Evolutionary conservation across 1,140 invertebrate genomes (phyloP), one percentile per base, ranked within the genome.

Genomic region (Drosophila rhopaloa): DNA sequence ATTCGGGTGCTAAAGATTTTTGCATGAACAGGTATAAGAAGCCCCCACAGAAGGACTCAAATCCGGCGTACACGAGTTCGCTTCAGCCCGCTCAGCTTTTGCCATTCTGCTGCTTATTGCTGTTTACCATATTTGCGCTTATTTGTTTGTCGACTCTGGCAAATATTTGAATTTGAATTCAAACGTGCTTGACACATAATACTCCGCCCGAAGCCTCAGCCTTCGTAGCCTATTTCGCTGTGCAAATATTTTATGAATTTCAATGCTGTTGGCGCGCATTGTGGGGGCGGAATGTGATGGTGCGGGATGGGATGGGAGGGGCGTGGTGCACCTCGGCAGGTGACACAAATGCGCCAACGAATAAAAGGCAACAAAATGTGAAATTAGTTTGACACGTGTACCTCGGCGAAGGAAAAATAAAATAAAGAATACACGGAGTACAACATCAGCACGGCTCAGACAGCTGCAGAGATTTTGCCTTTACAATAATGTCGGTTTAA

Each of bases 91-190:
- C 14, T 37, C 47, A 54, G 51, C 46, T 65, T 56, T 43, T 56
- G 44, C 46, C 16, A 29, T 65, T 13, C 24, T 61, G 79, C 79
- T 76, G 62, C 83, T 79, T 86, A 79, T 86, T 82, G 83, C 83
- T 86, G 75, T 88, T 86, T 88, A 82, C 83, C 83, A 89, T 88
- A 88, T 89, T 86, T 86, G 66, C 71, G 83, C 83, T 86, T 83
- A 86, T 86, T 86, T 86, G 83, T 86, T 86, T 89, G 83, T 78
- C 83, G 81, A 73, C 83, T 63, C 70, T 86, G 67, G 79, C 76
- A 86, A 86, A 86, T 86, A 86, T 86, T 86, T 88, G 83, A 86
- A 89, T 86, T 86, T 88, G 81, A 86, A 86, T 86, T 83, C 83
- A 83, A 86, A 88, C 83, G 84, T 86, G 79, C 83, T 86, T 86